Evolutionary conservation across 2,797 vertebrate genomes (phyloP).

Genomic region (Clarias pachynema): DNA sequence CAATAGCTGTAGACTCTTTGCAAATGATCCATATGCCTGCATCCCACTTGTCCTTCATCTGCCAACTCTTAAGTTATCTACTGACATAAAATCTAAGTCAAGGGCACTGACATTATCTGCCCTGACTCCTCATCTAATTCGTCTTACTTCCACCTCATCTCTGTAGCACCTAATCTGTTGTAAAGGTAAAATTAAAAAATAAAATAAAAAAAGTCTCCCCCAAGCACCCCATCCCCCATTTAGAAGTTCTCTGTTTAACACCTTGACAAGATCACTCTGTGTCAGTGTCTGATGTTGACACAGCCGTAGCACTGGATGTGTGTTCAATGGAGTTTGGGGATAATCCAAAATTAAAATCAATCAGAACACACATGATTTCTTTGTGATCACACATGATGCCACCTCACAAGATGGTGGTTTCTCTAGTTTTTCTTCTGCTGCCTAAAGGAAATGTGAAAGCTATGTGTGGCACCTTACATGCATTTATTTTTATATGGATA

Average conservation of each 20-base stretch:
- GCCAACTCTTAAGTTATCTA: not conserved
- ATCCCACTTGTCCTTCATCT: slow-evolving; percentile 4
- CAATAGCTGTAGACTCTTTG: not conserved
- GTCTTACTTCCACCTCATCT: slow-evolving; percentile 6
- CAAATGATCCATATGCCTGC: not conserved
- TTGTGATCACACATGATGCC: slow-evolving; percentile 27
- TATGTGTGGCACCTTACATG: too few relatives aligned
- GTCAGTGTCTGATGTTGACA: slow-evolving; percentile 12
- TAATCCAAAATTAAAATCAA: slow-evolving; percentile 19
- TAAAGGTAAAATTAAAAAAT: too few relatives aligned
- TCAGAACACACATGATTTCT: slow-evolving; percentile 17
- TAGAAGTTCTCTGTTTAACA: slow-evolving; percentile 26
- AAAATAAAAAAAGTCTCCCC: slow-evolving; percentile 9
- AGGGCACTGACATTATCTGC: slow-evolving; percentile 7
- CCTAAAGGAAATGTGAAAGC: too few relatives aligned
- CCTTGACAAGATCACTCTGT: slow-evolving; percentile 35
- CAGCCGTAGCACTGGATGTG: not conserved
- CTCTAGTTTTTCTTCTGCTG: too few relatives aligned
- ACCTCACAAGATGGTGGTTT: too few relatives aligned
- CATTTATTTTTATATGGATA: too few relatives aligned
- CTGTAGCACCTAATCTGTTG: slow-evolving; percentile 16
- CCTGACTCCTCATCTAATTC: slow-evolving; percentile 29
- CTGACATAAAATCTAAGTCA: not conserved
- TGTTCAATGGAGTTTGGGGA: slow-evolving; percentile 10
- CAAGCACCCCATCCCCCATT: not conserved